Base-by-base conservation (phyloP, 1,140 invertebrate species). In the Bacillus rossius region DNA sequence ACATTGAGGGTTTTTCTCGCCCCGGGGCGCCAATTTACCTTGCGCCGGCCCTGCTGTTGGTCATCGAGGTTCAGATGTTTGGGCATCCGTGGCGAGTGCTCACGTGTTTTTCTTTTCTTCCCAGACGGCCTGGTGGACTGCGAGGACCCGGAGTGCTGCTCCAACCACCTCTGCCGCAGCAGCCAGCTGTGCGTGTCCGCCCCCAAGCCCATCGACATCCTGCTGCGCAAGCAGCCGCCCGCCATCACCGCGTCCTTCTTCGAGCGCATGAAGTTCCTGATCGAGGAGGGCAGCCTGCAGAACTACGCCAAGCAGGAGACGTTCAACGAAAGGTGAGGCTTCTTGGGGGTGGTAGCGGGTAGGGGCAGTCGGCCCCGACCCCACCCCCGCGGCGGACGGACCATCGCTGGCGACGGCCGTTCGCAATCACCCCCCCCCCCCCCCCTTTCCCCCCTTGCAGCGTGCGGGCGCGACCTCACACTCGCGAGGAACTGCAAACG, bases 221-320 rank as follows among this genome's bases (percentile, higher is more conserved):
- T 98, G 1, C 77, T 98, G 5, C 76, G 94, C 43, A 96, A 96
- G 76, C 94, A 98, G 69, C 92, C 94, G 1, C 94, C 94, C 1
- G 91, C 94, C 16, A 92, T 96, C 60, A 96, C 94, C 0, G 94
- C 95, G 1, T 96, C 94, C 0, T 99, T 99, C 81, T 98, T 96
- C 73, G 94, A 99, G 73, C 86, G 94, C 69, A 96, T 98, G 90
- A 92, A 94, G 70, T 99, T 99, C 77, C 80, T 99, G 40, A 96
- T 99, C 63, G 94, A 98, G 76, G 94, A 97, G 73, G 93, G 94
- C 70, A 96, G 94, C 75, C 83, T 98, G 16, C 96, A 99, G 76
- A 95, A 92, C 72, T 98, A 98, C 74, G 94, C 95, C 16, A 87
- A 92, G 61, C 85, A 89, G 66, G 91, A 94, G 67, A 91, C 91